Percentiles rank a stretch among this genome's conserved stretches.
Conservation (phyloP, 2,888 invertebrate genomes). For the Xanthia icteritia region DNA sequence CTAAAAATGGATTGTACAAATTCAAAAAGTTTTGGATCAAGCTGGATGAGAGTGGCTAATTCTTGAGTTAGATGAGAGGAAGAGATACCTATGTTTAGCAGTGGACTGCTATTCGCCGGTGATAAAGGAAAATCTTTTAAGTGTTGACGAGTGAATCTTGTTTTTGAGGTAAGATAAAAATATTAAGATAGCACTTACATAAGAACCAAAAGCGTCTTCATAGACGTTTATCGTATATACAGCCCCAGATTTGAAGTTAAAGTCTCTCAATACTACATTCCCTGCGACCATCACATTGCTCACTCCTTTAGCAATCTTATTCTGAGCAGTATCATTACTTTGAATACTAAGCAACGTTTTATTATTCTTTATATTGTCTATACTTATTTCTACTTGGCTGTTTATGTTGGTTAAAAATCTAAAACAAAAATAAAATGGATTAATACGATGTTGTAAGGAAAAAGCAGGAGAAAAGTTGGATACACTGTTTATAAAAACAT, state of each 20-base stretch:
- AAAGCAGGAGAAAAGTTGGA: not conserved
- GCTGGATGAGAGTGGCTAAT: not conserved
- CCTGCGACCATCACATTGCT: conserved; percentile 83
- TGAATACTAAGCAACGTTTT: conserved; percentile 70
- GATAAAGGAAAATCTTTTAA: not conserved
- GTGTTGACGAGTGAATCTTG: not conserved
- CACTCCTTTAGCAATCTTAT: conserved; percentile 76
- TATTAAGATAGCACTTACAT: conserved; percentile 73
- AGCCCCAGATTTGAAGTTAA: conserved; percentile 90
- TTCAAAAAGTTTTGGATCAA: not conserved
- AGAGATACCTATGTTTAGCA: not conserved
- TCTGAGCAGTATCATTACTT: conserved; percentile 75
- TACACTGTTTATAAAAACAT: not conserved
- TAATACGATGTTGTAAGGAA: not conserved
- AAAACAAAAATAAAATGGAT: conserved; percentile 62
- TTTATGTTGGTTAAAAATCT: conserved; percentile 84
- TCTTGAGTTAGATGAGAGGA: not conserved
- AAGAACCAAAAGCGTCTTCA: conserved; percentile 77
- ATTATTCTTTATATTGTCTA: conserved; percentile 76
- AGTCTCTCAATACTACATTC: conserved; percentile 73
- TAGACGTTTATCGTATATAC: conserved; percentile 91
- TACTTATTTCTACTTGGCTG: conserved; percentile 68
- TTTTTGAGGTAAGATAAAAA: not conserved
- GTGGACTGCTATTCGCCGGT: not conserved
- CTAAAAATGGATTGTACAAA: not conserved